Percentiles rank a stretch among this genome's conserved stretches.
Evolutionary conservation across 53 echinoderm and acorn worm genomes (phyloP).

Genomic region (Zoroaster sp.): DNA sequence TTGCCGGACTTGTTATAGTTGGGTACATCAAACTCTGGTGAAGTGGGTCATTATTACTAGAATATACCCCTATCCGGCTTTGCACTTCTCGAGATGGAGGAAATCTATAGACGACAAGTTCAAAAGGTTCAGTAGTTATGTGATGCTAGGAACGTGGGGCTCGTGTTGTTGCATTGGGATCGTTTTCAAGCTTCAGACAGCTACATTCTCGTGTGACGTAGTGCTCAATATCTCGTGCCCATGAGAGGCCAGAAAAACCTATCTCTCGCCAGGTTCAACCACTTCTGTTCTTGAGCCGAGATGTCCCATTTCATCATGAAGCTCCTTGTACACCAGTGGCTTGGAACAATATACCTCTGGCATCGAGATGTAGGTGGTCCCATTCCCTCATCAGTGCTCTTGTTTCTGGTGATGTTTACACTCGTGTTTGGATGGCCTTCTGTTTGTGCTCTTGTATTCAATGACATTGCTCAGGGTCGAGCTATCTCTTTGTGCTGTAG

Average conservation of each 20-base stretch:
- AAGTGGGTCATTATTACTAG: slow-evolving; percentile 66
- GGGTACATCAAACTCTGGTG: slow-evolving; percentile 61
- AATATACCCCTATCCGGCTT: no score
- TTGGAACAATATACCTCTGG: slow-evolving; percentile 36
- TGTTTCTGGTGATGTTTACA: not conserved
- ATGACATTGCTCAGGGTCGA: not conserved
- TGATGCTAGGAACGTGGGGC: no score
- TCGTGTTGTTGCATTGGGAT: no score
- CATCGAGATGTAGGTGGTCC: slow-evolving; percentile 43
- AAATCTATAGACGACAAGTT: slow-evolving; percentile 61
- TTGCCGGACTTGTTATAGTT: no score
- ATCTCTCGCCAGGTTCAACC: no score
- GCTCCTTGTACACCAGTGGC: not conserved
- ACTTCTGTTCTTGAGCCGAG: no score
- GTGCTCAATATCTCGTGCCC: slow-evolving; percentile 48
- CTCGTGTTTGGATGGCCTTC: slow-evolving; percentile 11
- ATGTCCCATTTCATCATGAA: slow-evolving; percentile 60
- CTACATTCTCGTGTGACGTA: slow-evolving; percentile 44
- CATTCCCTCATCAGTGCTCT: slow-evolving; percentile 30
- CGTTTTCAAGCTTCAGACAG: no score
- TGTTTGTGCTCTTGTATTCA: not conserved
- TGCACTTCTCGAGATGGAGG: no score
- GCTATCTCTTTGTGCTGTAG: no score
- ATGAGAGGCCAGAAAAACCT: slow-evolving; percentile 71
- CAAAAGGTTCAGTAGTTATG: slow-evolving; percentile 63